Evolutionary conservation across 1,140 invertebrate genomes (phyloP), one percentile per base, ranked within the genome.

Genomic region (Aphis craccivora): DNA sequence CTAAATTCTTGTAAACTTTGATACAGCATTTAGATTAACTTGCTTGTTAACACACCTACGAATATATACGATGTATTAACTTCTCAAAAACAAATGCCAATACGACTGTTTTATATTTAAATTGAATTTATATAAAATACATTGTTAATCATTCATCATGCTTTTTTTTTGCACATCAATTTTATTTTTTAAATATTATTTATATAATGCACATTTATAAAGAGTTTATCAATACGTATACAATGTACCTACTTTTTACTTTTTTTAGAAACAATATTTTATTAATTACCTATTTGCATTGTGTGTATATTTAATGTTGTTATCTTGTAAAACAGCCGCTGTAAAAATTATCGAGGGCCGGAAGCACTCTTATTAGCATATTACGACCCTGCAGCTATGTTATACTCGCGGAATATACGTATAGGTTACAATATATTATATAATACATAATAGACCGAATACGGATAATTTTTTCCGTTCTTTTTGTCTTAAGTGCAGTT

Each of bases 351-450:
- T 53, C 87, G 87, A 51, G 48, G n/a, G 87, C 87, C 87, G 87
- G 87, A 89, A 89, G 48, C 86, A 20, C 30, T 53, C 48, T 89
- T 89, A 89, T 89, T 89, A 53, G 45, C 87, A 89, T 89, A 89
- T 53, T 48, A 88, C 43, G 86, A 88, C 86, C n/a, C 43, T 48
- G 30, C 30, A 22, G 43, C 86, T 86, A 86, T 84, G 43, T 37
- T 40, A 84, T 84, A 84, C 23, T 84, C 76, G 4, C 14, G 30
- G n/a, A 4, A 76, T 14, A 40, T 25, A 43, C 83, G 9, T 84
- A 43, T 23, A 84, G 40, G 35, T 43, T 84, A 40, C 43, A 40
- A 40, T 40, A 40, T 40, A 40, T 40, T 40, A 25, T 25, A 43
- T 25, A 43, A 25, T 11, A n/a, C n/a, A 84, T 43, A 84, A 84